phyloP scores from a whole-genome alignment of 2,113 vertebrate genomes.

The Rhegmatorhina hoffmannsi region DNA sequence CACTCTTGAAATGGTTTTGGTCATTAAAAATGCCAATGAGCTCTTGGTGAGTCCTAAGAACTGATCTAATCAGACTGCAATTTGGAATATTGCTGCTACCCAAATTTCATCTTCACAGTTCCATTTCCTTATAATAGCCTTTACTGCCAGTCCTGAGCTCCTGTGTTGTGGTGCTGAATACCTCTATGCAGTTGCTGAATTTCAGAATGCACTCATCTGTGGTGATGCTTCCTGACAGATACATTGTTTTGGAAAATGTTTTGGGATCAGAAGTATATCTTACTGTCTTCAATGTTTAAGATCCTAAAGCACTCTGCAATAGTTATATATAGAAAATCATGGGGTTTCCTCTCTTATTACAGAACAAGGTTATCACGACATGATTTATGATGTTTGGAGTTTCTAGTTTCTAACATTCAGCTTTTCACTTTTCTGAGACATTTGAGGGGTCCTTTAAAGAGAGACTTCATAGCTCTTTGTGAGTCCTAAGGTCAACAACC shows the following conservation, averaged over 20 bases:
- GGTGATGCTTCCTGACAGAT: neutral
- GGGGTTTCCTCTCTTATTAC: neutral
- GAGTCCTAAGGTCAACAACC: neutral
- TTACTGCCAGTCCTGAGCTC: neutral
- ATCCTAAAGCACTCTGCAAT: neutral
- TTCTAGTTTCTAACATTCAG: neutral
- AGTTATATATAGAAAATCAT: neutral
- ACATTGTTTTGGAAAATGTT: neutral
- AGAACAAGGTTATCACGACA: neutral
- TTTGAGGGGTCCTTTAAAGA: neutral
- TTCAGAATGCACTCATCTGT: neutral
- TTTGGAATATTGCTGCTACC: neutral
- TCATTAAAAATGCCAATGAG: neutral
- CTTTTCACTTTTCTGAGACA: neutral
- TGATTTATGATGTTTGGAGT: neutral
- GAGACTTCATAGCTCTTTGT: neutral
- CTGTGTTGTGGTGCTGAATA: neutral
- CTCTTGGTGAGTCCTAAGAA: neutral
- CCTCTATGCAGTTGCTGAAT: neutral
- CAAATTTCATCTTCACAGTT: neutral
- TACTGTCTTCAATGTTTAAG: neutral
- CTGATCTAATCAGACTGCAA: neutral
- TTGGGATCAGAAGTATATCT: neutral
- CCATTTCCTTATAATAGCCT: neutral
- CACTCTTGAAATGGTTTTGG: neutral